These are phyloP conservation scores for Caenorhabditis virilis DNA, from an alignment of 2,888 invertebrate species.

Conservation along the genomic window DNA sequence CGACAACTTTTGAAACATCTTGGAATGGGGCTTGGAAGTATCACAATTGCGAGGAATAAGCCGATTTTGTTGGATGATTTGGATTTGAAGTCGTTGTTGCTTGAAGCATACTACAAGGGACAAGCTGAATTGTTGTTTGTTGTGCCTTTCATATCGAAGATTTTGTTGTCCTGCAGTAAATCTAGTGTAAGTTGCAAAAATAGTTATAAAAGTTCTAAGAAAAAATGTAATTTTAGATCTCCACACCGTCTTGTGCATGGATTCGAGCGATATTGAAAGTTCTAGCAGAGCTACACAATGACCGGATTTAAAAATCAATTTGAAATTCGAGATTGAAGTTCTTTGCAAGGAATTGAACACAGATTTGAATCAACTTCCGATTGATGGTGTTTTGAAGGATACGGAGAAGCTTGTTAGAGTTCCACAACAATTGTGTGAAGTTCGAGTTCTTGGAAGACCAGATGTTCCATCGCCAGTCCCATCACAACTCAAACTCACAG, in stretches of 20 bases:
- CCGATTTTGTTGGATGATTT: slow-evolving; percentile 75
- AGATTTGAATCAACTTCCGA: slow-evolving; percentile 77
- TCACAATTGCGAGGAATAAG: slow-evolving; percentile 81
- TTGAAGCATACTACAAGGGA: slow-evolving; percentile 96
- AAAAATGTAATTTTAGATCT: no score
- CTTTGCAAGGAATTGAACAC: slow-evolving; percentile 65
- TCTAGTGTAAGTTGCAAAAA: slow-evolving; percentile 74
- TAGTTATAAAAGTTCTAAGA: no score
- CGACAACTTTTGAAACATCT: slow-evolving; percentile 93
- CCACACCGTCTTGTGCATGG: slow-evolving; percentile 97
- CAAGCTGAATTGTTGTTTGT: slow-evolving; percentile 95
- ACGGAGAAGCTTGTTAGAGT: slow-evolving; percentile 78
- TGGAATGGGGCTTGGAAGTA: slow-evolving; percentile 98
- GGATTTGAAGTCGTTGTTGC: slow-evolving; percentile 88
- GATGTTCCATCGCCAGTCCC: slow-evolving; percentile 44
- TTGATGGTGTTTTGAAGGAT: slow-evolving; percentile 85
- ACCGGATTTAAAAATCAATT: slow-evolving; percentile 90
- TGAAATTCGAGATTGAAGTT: slow-evolving; percentile 99
- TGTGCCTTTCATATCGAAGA: slow-evolving; percentile 97
- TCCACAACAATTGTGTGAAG: slow-evolving; percentile 78
- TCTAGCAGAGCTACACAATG: slow-evolving; percentile 92
- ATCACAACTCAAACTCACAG: slow-evolving; percentile 32
- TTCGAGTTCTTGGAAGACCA: slow-evolving; percentile 37
- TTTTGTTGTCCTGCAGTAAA: slow-evolving; percentile 92
- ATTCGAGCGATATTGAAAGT: slow-evolving; percentile 95